phyloP scores from a whole-genome alignment of 2,888 invertebrate genomes.

The Gryllus longicercus region DNA sequence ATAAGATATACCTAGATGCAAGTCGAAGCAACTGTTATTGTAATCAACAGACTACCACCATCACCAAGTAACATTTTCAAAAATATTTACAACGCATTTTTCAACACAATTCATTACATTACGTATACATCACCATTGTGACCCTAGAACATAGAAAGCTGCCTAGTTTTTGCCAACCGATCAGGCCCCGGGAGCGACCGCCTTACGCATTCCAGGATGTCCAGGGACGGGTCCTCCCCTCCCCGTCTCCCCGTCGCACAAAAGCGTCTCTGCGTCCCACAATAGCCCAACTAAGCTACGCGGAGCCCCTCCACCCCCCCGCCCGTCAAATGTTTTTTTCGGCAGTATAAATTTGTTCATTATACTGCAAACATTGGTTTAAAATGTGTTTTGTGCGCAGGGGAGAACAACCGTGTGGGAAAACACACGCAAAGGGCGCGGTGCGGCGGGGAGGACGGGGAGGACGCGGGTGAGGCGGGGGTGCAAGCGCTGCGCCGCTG shows the following conservation, averaged over 20 bases:
- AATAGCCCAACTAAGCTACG: neutral
- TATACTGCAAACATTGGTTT: constrained; percentile 28
- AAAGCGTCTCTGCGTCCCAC: neutral
- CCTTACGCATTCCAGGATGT: no score
- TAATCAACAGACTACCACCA: no score
- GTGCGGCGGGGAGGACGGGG: neutral
- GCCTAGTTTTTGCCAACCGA: no score
- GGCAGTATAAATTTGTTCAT: constrained; percentile 28
- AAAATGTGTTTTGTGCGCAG: constrained; percentile 23
- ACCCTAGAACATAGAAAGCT: no score
- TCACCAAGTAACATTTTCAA: no score
- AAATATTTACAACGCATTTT: no score
- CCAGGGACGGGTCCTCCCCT: neutral
- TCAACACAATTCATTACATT: no score
- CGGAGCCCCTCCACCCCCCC: neutral
- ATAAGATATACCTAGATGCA: no score
- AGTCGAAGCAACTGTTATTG: no score
- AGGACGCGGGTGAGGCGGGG: neutral
- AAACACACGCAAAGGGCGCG: neutral
- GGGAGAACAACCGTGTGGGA: neutral
- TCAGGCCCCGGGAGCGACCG: no score
- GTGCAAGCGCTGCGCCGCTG: neutral
- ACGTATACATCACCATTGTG: no score
- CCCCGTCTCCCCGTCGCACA: neutral
- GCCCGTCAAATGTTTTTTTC: constrained; percentile 27